Evolutionary conservation across 2,113 vertebrate genomes (phyloP).

Genomic region (Microcebus ravelobensis): DNA sequence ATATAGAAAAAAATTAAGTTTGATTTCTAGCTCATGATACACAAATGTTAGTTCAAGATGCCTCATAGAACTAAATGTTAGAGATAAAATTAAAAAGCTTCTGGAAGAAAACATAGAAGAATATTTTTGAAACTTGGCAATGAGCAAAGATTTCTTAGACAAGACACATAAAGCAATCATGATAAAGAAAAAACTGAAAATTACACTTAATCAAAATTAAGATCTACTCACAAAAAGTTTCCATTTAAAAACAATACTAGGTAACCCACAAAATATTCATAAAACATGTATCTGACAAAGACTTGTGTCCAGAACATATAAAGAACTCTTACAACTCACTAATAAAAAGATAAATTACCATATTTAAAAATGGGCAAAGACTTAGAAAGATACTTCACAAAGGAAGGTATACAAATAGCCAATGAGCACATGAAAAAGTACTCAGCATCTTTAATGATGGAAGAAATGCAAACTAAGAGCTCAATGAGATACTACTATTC

Average conservation of each 20-base stretch:
- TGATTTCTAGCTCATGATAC: neutral
- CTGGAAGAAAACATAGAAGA: neutral
- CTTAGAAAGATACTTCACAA: neutral
- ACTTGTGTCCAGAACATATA: neutral
- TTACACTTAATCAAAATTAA: neutral
- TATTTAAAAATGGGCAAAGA: neutral
- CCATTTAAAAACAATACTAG: neutral
- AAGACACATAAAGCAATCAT: neutral
- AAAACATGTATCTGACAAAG: neutral
- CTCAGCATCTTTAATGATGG: neutral
- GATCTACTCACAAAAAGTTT: neutral
- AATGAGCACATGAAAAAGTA: neutral
- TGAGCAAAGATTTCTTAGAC: conserved; percentile 11
- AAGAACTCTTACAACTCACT: neutral
- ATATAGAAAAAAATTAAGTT: neutral
- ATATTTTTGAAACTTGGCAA: conserved; percentile 27
- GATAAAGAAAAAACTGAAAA: conserved; percentile 28
- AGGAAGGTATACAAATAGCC: neutral
- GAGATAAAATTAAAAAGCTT: neutral
- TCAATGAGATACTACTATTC: neutral
- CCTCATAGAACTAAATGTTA: conserved; percentile 30
- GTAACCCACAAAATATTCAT: neutral
- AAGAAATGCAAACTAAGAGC: neutral
- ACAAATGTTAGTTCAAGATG: neutral
- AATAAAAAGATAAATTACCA: neutral